A percentile compares a stretch with the other conserved stretches of the same genome.
Conservation (phyloP, 2,797 vertebrate genomes). For the Gymnothorax javanicus region DNA sequence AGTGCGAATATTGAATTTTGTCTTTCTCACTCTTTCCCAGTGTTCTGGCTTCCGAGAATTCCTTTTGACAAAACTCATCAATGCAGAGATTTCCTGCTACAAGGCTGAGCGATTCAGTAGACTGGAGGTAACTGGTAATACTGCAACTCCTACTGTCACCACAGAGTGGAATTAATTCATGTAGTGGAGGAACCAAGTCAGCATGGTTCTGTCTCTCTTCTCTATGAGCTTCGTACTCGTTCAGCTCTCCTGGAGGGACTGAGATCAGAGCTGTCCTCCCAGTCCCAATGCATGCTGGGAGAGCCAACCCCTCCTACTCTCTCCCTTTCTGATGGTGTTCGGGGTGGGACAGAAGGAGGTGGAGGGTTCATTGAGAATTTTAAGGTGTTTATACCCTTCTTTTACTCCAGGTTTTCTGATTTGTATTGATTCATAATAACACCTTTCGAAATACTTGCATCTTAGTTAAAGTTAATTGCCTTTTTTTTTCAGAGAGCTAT, state of each 20-base stretch:
- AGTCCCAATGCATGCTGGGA: slow-evolving; percentile 76
- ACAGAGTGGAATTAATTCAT: neutral
- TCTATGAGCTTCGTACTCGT: slow-evolving; percentile 71
- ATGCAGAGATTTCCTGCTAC: slow-evolving; percentile 79
- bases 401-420: neutral
- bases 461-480: neutral
- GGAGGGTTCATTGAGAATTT: slow-evolving; percentile 82
- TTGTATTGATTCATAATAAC: neutral
- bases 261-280: slow-evolving; percentile 68
- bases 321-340: slow-evolving; percentile 55
- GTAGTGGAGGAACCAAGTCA: neutral
- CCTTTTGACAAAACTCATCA: slow-evolving; percentile 78
- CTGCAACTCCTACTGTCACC: neutral
- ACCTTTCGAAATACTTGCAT: neutral
- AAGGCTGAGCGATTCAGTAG: slow-evolving; percentile 72
- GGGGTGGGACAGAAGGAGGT: slow-evolving; percentile 64
- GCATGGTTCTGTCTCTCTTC: slow-evolving; percentile 20
- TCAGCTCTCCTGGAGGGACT: slow-evolving; percentile 73
- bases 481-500: slow-evolving; percentile 78
- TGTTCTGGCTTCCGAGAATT: slow-evolving; percentile 68
- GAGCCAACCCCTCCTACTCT: slow-evolving; percentile 54
- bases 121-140: slow-evolving; percentile 60
- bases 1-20: neutral
- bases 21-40: slow-evolving; percentile 48
- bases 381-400: slow-evolving; percentile 54